Evolutionary conservation across 2,888 invertebrate genomes (phyloP), one percentile per base, ranked within the genome.

Genomic region (Papilio gigon): DNA sequence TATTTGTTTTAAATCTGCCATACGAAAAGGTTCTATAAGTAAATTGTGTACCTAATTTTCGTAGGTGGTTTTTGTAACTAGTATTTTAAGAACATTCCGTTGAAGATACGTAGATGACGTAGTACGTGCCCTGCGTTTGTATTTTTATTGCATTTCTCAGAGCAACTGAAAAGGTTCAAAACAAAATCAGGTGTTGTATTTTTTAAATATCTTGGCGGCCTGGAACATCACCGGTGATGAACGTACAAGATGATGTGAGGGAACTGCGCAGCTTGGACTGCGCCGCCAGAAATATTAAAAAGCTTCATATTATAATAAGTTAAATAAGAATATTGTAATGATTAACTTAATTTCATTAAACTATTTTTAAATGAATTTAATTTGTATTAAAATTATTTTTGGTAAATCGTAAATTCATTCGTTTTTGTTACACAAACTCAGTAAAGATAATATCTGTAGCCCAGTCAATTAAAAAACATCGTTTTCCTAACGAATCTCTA

Each of bases 31-130:
- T 14, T 22, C 47, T 50, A 17, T 25, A 35, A 33, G 33, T 22
- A 47, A 35, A 44, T 35, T 22, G 25, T 37, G 25, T 66, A 56
- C 30, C 30, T 56, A 37, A 66, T 50, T 66, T 59, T 27, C 37
- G 12, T 47, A 37, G 17, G 20, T 27, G 22, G 37, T 33, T 60
- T 53, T 47, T 37, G 27, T 66, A 37, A 50, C 30, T 60, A 66
- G 17, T 62, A 62, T 60, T 50, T 53, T 62, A 62, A 67, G 61
- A 14, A 67, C 67, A 67, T 67, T 67, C 67, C 67, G 67, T 50
- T 67, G 50, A 66, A 59, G 50, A 20, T 42, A 66, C 44, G 44
- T 47, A 5, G 25, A 35, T 2, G 20, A 37, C 22, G 30, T 47
- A 35, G 4, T 20, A 22, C 12, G n/a, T 44, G 9, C 11, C 20